Conservation (phyloP, 2,888 invertebrate genomes). For the Napeogenes inachia region DNA sequence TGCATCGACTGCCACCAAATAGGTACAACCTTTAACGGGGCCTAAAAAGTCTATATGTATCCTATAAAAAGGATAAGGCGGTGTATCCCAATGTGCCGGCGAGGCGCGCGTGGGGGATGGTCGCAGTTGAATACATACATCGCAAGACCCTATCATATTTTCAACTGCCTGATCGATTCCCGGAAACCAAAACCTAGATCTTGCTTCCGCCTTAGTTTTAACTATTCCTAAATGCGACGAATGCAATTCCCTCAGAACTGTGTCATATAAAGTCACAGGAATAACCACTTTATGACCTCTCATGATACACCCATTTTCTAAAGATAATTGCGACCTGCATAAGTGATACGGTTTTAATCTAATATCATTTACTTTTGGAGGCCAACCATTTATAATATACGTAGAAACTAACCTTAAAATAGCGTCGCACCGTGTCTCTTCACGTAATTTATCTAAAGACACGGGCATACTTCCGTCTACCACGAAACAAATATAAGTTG, state of each 20-base stretch:
- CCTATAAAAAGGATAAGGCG: slow-evolving; percentile 20
- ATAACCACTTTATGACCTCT: slow-evolving; percentile 28
- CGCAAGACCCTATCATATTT: too few relatives aligned
- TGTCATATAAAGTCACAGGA: slow-evolving; percentile 10
- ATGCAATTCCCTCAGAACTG: slow-evolving; percentile 14
- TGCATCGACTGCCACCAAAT: slow-evolving; percentile 26
- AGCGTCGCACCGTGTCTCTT: slow-evolving; percentile 21
- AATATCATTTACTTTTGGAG: slow-evolving; percentile 16
- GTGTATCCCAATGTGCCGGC: slow-evolving; percentile 25
- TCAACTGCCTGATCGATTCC: too few relatives aligned
- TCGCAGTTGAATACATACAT: slow-evolving; percentile 11
- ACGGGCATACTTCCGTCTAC: slow-evolving; percentile 19
- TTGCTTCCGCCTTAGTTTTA: slow-evolving; percentile 35
- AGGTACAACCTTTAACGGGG: slow-evolving; percentile 17
- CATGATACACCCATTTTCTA: slow-evolving; percentile 32
- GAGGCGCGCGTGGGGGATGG: slow-evolving; percentile 25
- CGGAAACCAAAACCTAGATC: slow-evolving; percentile 30
- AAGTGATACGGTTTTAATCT: slow-evolving; percentile 20
- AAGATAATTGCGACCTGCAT: slow-evolving; percentile 29
- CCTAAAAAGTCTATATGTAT: slow-evolving; percentile 34
- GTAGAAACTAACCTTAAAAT: slow-evolving; percentile 16
- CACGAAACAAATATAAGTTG: slow-evolving; percentile 23
- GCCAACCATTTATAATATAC: slow-evolving; percentile 26
- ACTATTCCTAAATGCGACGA: slow-evolving; percentile 33
- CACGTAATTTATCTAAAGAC: slow-evolving; percentile 15